Conservation (phyloP, 1,140 invertebrate species). For the Solenopsis fugax region DNA sequence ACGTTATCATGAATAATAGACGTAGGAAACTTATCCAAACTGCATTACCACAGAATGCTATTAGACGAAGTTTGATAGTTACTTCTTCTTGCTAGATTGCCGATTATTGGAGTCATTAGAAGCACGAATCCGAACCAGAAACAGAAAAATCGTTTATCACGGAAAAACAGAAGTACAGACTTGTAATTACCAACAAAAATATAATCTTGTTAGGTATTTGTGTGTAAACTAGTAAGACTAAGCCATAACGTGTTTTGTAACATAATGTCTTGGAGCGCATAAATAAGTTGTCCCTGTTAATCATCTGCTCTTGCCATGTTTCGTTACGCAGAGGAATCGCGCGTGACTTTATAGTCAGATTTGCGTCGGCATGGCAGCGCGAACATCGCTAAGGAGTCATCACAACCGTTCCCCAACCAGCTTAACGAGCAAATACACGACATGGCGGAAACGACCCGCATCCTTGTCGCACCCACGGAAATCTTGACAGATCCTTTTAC, state of each 20-base stretch:
- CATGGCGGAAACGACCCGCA: slow-evolving; percentile 9
- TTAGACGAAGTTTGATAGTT: slow-evolving; percentile 62
- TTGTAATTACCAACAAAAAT: background rate
- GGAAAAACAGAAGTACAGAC: background rate
- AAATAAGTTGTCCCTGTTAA: background rate
- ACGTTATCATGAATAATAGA: slow-evolving; percentile 66
- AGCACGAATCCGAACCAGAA: background rate
- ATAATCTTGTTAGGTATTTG: background rate
- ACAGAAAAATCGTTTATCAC: slow-evolving; percentile 29
- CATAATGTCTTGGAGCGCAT: background rate
- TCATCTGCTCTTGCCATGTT: no score
- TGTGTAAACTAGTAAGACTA: background rate
- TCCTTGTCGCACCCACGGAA: slow-evolving; percentile 47
- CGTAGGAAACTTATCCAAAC: slow-evolving; percentile 62
- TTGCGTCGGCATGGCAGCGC: background rate
- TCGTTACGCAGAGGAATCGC: background rate
- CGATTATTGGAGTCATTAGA: slow-evolving; percentile 53
- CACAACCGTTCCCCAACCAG: slow-evolving; percentile 6
- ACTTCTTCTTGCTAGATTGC: slow-evolving; percentile 54
- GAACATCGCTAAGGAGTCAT: slow-evolving; percentile 23
- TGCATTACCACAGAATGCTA: slow-evolving; percentile 62
- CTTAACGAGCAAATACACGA: slow-evolving; percentile 48
- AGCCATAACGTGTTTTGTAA: background rate
- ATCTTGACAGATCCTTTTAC: slow-evolving; percentile 65
- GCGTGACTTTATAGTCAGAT: slow-evolving; percentile 38